Percentiles rank a stretch among this genome's conserved stretches.
Conservation (phyloP, 1,140 invertebrate species). For the Drosophila insularis region DNA sequence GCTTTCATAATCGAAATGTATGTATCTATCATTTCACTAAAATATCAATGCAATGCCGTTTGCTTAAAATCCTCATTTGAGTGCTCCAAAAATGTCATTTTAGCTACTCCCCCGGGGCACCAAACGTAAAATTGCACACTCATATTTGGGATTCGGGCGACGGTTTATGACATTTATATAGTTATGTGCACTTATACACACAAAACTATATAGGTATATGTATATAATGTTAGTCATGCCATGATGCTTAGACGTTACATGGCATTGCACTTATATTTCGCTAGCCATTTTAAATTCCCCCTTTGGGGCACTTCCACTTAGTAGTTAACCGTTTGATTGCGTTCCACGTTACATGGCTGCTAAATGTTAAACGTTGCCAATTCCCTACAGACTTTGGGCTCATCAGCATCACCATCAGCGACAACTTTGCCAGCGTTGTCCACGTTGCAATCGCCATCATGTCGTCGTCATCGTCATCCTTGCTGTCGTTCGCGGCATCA, state of each 20-base stretch:
- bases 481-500: slow-evolving; percentile 2
- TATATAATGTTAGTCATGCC: not conserved
- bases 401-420: slow-evolving; percentile 38
- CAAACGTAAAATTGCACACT: not conserved
- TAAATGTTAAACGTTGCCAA: slow-evolving; percentile 77
- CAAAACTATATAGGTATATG: not conserved
- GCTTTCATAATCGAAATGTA: not conserved
- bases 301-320: slow-evolving; percentile 63
- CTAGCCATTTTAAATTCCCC: slow-evolving; percentile 26
- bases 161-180: slow-evolving; percentile 9
- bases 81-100: not conserved
- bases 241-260: slow-evolving; percentile 34
- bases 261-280: slow-evolving; percentile 57
- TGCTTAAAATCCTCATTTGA: slow-evolving; percentile 3
- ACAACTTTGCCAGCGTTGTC: slow-evolving; percentile 21
- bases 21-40: not conserved
- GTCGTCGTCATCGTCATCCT: no score
- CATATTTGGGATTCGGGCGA: not conserved
- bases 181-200: not conserved
- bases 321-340: slow-evolving; percentile 77
- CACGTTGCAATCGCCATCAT: not conserved
- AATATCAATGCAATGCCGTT: slow-evolving; percentile 1
- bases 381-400: slow-evolving; percentile 62
- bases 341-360: slow-evolving; percentile 73
- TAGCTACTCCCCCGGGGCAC: not conserved